Conservation (phyloP, 2,888 invertebrate species). For the Perizoma affinitatum region DNA sequence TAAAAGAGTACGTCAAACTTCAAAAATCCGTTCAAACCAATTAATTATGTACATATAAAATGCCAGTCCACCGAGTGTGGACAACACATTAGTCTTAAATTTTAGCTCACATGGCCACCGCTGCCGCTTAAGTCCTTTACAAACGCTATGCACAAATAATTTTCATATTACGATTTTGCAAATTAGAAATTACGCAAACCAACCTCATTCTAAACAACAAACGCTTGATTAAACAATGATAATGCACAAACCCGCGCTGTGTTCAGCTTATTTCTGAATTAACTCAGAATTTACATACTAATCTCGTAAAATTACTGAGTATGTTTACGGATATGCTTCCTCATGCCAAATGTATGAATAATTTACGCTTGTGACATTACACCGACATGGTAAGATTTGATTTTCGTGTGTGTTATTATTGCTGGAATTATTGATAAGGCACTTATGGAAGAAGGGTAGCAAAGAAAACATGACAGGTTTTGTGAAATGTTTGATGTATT, state of each 20-base stretch:
- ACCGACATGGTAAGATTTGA: slow-evolving; percentile 22
- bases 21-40: too few relatives aligned
- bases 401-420: slow-evolving; percentile 16
- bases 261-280: slow-evolving; percentile 56
- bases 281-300: slow-evolving; percentile 59
- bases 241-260: slow-evolving; percentile 36
- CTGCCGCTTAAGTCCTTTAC: background rate
- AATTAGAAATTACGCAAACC: slow-evolving; percentile 28
- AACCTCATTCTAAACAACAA: slow-evolving; percentile 31
- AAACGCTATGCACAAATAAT: slow-evolving; percentile 17
- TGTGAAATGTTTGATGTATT: slow-evolving; percentile 21
- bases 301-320: slow-evolving; percentile 52
- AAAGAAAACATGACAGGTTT: slow-evolving; percentile 4
- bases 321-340: slow-evolving; percentile 35
- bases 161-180: slow-evolving; percentile 18
- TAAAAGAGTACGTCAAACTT: too few relatives aligned
- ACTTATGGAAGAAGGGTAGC: slow-evolving; percentile 8
- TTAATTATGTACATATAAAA: too few relatives aligned
- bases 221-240: slow-evolving; percentile 41
- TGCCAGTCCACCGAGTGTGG: too few relatives aligned
- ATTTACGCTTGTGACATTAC: slow-evolving; percentile 28
- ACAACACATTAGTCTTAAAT: background rate
- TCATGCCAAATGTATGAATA: slow-evolving; percentile 37
- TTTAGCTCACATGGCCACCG: background rate
- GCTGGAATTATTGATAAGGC: slow-evolving; percentile 24